Evolutionary conservation across 1,140 invertebrate genomes (phyloP).

Genomic region (Listronotus bonariensis): DNA sequence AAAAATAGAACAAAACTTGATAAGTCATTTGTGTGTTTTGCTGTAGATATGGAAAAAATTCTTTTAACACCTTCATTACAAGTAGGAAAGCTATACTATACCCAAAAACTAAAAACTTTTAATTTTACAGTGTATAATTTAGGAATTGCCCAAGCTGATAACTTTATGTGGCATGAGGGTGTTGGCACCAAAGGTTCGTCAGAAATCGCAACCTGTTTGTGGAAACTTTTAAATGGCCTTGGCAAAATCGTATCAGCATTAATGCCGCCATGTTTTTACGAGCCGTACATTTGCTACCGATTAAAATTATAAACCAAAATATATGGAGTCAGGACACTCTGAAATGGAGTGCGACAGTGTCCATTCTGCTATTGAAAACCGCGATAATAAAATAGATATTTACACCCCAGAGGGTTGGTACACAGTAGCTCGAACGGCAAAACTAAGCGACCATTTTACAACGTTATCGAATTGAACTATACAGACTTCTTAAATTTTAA

Average conservation of each 20-base stretch:
- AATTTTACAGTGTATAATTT: not conserved
- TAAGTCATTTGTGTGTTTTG: not conserved
- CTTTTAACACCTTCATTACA: not conserved
- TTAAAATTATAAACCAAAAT: not conserved
- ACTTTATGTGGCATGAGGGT: constrained; percentile 3
- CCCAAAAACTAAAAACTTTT: not conserved
- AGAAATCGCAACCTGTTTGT: not conserved
- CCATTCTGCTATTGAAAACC: too few relatives aligned
- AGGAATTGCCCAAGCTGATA: not conserved
- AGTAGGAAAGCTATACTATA: too few relatives aligned
- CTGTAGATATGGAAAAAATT: not conserved
- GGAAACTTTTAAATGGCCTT: not conserved
- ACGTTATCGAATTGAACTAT: too few relatives aligned
- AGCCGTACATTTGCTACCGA: not conserved
- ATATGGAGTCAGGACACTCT: not conserved
- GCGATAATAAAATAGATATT: too few relatives aligned
- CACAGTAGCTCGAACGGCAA: too few relatives aligned
- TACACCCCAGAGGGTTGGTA: too few relatives aligned
- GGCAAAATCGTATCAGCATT: not conserved
- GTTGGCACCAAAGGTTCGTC: not conserved
- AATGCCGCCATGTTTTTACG: not conserved
- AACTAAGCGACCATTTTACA: too few relatives aligned
- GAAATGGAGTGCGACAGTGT: not conserved
- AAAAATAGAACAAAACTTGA: constrained; percentile 1
- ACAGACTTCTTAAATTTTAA: too few relatives aligned